Evolutionary conservation across 2,888 invertebrate genomes (phyloP).

Genomic region (Leptopilina syphax): DNA sequence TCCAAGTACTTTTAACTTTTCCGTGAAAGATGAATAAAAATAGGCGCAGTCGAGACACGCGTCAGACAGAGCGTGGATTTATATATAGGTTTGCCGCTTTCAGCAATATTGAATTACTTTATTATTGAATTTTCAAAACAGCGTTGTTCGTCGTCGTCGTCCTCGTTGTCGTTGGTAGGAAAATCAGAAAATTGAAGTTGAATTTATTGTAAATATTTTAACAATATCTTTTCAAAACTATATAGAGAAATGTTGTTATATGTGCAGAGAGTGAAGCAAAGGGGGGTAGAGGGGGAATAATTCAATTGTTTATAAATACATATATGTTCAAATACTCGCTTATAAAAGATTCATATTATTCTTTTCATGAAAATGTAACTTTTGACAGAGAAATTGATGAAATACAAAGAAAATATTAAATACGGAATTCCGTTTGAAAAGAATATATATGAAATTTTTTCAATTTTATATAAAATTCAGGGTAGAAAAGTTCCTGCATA

Average conservation of each 20-base stretch:
- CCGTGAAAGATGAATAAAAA: neutral
- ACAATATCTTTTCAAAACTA: conserved; percentile 13
- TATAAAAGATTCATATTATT: neutral
- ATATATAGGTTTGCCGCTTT: conserved; percentile 19
- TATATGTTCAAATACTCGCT: neutral
- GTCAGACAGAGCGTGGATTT: conserved; percentile 44
- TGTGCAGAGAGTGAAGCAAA: no score
- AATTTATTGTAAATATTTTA: neutral
- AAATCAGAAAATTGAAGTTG: conserved; percentile 3
- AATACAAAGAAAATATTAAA: neutral
- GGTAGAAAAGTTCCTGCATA: no score
- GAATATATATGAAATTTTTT: no score
- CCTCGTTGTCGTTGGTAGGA: neutral
- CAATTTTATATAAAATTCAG: no score
- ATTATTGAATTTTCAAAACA: conserved; percentile 7
- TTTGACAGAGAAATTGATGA: neutral
- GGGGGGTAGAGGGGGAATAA: neutral
- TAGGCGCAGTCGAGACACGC: conserved; percentile 53
- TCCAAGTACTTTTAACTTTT: neutral
- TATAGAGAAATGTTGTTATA: neutral
- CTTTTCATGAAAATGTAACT: neutral
- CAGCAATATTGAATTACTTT: conserved; percentile 18
- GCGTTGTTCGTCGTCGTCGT: neutral
- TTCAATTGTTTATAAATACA: conserved; percentile 9
- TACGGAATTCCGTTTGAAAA: no score